Percentiles rank a stretch among this genome's conserved stretches.
Conservation (phyloP, 2,113 vertebrate species). For the Ginglymostoma cirratum region DNA sequence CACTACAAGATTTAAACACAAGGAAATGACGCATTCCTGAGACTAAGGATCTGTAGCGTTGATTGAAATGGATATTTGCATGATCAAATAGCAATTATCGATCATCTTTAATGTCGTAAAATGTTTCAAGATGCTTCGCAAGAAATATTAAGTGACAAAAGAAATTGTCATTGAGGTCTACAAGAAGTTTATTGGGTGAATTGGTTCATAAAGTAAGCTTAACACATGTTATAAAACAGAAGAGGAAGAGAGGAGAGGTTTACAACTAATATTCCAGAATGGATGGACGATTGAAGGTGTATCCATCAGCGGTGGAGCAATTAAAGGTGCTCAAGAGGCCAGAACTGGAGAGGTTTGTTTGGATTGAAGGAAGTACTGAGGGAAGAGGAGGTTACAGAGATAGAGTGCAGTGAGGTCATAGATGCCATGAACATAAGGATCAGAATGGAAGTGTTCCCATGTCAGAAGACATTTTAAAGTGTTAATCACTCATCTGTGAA, state of each 20-base stretch:
- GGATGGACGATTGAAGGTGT: not conserved
- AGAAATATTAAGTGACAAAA: not conserved
- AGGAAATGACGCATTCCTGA: constrained; percentile 49
- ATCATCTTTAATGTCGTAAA: not conserved
- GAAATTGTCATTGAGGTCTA: not conserved
- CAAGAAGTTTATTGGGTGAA: not conserved
- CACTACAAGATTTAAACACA: constrained; percentile 49
- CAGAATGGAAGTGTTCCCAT: not conserved
- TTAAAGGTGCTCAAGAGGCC: not conserved
- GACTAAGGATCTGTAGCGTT: constrained; percentile 51
- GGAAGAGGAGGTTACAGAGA: not conserved
- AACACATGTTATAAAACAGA: too few species aligned
- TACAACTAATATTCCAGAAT: not conserved
- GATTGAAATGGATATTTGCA: constrained; percentile 47
- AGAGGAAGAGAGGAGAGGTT: not conserved
- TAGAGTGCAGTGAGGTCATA: not conserved
- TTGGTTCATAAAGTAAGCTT: too few species aligned
- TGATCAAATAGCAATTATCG: not conserved
- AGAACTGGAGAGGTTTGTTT: not conserved
- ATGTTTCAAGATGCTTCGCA: not conserved
- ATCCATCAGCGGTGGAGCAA: not conserved
- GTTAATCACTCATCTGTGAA: not conserved
- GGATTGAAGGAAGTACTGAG: too few species aligned
- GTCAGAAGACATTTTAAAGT: not conserved
- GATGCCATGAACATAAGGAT: not conserved